Conservation (phyloP, 2,888 invertebrate genomes). For the Tinea pellionella region DNA sequence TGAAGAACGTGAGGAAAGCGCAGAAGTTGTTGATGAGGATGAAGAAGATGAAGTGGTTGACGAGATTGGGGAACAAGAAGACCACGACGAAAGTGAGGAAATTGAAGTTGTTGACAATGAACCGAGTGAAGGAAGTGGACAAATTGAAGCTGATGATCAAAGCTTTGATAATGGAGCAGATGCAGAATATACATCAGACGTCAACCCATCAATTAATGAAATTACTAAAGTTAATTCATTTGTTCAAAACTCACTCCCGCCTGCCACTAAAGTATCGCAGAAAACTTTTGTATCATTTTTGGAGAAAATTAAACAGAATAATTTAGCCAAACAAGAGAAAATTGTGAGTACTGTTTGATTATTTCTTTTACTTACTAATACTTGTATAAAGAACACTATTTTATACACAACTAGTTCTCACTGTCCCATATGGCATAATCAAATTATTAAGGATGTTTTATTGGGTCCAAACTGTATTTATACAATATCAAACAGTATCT, state of each 20-base stretch:
- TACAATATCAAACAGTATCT: no score
- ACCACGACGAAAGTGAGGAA: neutral
- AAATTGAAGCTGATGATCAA: neutral
- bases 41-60: neutral
- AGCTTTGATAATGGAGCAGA: neutral
- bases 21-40: neutral
- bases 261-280: neutral
- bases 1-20: neutral
- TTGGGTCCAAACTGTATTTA: no score
- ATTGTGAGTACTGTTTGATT: slow-evolving; percentile 31
- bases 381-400: no score
- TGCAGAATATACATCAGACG: neutral
- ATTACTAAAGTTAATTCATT: neutral
- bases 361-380: neutral
- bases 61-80: neutral
- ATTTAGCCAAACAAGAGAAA: slow-evolving; percentile 32
- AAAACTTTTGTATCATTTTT: slow-evolving; percentile 21
- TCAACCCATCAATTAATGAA: neutral
- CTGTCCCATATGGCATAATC: no score
- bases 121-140: neutral
- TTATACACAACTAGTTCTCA: no score
- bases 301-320: slow-evolving; percentile 37
- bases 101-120: neutral
- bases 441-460: no score
- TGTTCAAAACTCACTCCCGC: neutral